phyloP scores from a whole-genome alignment of 2,888 invertebrate genomes.

The Andrena bucephala region DNA sequence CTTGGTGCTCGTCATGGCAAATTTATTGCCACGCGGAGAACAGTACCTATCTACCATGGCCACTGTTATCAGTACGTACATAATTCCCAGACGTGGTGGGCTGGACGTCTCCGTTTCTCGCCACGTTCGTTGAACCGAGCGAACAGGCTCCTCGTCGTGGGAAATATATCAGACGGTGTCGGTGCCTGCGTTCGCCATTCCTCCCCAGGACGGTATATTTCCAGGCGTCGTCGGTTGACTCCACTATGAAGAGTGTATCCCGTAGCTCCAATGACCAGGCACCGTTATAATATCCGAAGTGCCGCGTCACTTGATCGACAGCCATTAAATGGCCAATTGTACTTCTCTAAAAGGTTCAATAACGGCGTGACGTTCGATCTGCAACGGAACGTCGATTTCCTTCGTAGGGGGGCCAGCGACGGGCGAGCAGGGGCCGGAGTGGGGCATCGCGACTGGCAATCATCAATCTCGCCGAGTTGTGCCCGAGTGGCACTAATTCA shows the following conservation, averaged over 20 bases:
- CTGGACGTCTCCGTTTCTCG: not conserved
- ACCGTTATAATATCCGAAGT: conserved; percentile 22
- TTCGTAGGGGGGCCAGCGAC: conserved; percentile 23
- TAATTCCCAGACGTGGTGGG: conserved; percentile 30
- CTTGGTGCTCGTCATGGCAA: not conserved
- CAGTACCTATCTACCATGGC: not conserved
- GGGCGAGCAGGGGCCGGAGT: conserved; percentile 13
- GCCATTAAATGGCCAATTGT: conserved; percentile 57
- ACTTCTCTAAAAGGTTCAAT: conserved; percentile 47
- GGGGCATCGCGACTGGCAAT: conserved; percentile 60
- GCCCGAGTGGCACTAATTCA: conserved; percentile 82
- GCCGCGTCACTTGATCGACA: conserved; percentile 34
- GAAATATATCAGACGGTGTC: not conserved
- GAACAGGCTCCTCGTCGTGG: not conserved
- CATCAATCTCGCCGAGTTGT: conserved; percentile 82
- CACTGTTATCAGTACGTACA: not conserved
- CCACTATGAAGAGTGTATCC: not conserved
- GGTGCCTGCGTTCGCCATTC: not conserved
- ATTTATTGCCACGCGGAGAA: conserved; percentile 21
- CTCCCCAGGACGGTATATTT: not conserved
- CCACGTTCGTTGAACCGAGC: not conserved
- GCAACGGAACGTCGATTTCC: conserved; percentile 59
- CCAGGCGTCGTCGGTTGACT: not conserved
- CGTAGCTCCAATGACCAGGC: not conserved
- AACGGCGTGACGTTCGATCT: conserved; percentile 49